Conservation (phyloP, 2,797 vertebrate genomes). For the Pelobates cultripes region DNA sequence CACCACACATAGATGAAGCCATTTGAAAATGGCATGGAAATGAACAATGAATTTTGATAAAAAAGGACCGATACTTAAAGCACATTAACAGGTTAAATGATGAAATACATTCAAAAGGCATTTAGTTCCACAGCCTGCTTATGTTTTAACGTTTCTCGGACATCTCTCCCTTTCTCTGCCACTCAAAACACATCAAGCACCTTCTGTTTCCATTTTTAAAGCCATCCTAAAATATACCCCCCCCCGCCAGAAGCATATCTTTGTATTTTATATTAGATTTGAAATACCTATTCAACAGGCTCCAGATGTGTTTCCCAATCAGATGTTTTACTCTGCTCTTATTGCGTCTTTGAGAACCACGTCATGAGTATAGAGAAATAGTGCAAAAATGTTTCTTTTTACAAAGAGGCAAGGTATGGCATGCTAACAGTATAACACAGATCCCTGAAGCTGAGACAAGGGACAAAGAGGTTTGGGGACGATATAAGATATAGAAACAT, state of each 20-base stretch:
- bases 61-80: too few species aligned
- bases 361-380: neutral
- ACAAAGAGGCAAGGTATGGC: too few species aligned
- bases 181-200: neutral
- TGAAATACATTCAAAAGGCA: slow-evolving; percentile 4
- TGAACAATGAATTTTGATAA: too few species aligned
- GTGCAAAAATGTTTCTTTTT: too few species aligned
- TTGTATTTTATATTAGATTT: neutral
- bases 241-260: neutral
- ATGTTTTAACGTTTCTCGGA: slow-evolving; percentile 7
- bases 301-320: neutral
- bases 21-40: too few species aligned
- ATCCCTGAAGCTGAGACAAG: too few species aligned
- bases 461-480: too few species aligned
- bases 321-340: neutral
- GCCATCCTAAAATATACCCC: neutral
- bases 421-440: too few species aligned
- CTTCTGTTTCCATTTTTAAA: neutral
- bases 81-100: slow-evolving; percentile 14
- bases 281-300: neutral
- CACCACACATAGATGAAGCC: too few species aligned
- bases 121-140: neutral
- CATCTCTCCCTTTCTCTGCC: neutral
- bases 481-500: too few species aligned
- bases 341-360: neutral